Percentiles rank a stretch among this genome's conserved stretches.
Evolutionary conservation across 2,113 vertebrate genomes (phyloP).

Genomic region (Anthoscopus minutus): DNA sequence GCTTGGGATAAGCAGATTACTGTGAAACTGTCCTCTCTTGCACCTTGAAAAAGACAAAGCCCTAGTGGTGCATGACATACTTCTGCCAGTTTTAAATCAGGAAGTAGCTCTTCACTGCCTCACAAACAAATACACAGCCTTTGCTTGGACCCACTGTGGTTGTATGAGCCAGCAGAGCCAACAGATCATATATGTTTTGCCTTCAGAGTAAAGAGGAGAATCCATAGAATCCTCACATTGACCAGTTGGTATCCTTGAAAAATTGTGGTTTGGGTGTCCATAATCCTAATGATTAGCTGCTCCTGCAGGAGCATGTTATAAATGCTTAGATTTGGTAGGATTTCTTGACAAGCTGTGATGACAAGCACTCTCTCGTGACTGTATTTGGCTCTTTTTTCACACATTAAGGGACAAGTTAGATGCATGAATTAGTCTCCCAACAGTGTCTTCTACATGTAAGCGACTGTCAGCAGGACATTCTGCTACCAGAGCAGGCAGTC

Average conservation of each 20-base stretch:
- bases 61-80: not conserved
- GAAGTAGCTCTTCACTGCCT: not conserved
- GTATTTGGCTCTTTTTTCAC: not conserved
- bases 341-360: not conserved
- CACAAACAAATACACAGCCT: not conserved
- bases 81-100: not conserved
- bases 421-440: not conserved
- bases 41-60: not conserved
- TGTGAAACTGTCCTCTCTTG: not conserved
- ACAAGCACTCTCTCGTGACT: not conserved
- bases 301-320: not conserved
- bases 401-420: not conserved
- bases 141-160: not conserved
- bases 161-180: not conserved
- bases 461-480: not conserved
- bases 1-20: not conserved
- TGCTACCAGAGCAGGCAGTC: not conserved
- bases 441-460: not conserved
- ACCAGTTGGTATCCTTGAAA: not conserved
- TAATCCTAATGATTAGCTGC: not conserved
- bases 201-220: not conserved
- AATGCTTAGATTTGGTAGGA: not conserved
- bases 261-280: not conserved
- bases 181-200: not conserved
- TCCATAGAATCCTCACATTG: not conserved